Percentiles rank a stretch among this genome's conserved stretches.
phyloP scores from a whole-genome alignment of 2,888 invertebrate genomes.

The Rhopalosiphum nymphaeae region DNA sequence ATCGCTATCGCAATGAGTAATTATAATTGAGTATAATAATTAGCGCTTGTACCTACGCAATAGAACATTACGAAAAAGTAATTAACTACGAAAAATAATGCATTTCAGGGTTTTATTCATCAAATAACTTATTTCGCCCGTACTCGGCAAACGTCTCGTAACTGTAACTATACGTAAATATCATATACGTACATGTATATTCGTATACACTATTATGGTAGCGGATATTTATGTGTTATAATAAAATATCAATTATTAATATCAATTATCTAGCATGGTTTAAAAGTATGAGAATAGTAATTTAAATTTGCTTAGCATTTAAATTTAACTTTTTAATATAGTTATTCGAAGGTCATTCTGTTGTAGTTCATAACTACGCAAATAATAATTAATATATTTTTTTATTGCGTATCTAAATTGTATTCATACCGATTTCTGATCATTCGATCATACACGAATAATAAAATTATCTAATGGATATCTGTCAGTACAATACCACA shows the following conservation, averaged over 20 bases:
- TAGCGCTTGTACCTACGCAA: neutral
- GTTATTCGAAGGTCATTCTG: neutral
- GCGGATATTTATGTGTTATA: neutral
- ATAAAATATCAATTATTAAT: slow-evolving; percentile 25
- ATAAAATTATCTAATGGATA: neutral
- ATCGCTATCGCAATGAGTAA: slow-evolving; percentile 9
- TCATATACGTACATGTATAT: neutral
- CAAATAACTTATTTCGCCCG: neutral
- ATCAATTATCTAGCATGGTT: neutral
- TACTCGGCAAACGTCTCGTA: neutral
- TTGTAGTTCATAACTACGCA: neutral
- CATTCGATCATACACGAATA: neutral
- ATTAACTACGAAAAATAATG: slow-evolving; percentile 8
- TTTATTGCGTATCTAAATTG: neutral
- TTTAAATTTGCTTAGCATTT: slow-evolving; percentile 5
- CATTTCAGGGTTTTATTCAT: slow-evolving; percentile 19
- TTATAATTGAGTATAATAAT: neutral
- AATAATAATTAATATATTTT: neutral
- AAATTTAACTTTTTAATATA: neutral
- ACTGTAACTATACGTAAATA: neutral
- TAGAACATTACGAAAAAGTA: neutral
- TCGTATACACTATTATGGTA: neutral
- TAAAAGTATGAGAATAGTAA: slow-evolving; percentile 15
- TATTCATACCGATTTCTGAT: neutral
- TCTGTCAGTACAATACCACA: neutral